Base-by-base conservation (phyloP, 2,888 invertebrate species). In the Tethea ocularis region DNA sequence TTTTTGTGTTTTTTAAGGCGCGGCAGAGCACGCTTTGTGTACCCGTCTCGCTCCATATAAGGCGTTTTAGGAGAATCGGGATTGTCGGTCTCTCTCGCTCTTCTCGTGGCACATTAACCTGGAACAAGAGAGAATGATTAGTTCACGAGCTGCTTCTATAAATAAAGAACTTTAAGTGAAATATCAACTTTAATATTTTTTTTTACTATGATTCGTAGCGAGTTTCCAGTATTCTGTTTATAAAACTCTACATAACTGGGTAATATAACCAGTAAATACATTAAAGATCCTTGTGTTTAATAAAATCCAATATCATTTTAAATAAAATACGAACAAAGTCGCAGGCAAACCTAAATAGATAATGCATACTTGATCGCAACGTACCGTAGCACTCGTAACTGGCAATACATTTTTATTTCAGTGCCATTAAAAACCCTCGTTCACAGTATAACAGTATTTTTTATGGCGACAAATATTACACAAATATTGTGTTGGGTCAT, bases 11-110 rank as follows among this genome's bases (percentile, higher is more conserved):
- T 82, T 81, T 75, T 83, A 67, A 73, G 80, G 68, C 87, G 89
- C 84, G 91, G 79, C 88, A 85, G 72, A 82, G 82, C 86, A 80
- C 90, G 88, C 84, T 86, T 76, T 66, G 72, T 87, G 76, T 82
- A 78, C 85, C 87, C 83, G 87, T 87, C 88, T 79, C 85, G 89
- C 91, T 91, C 91, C 91, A 91, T 91, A 91, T 91, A 91, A 90
- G 84, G 86, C 83, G 84, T 82, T 89, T 85, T 81, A 68, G 78
- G 72, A 75, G 80, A 76, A 72, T 77, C 72, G 69, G 77, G 79
- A 74, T 80, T 64, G 77, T 76, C 73, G 68, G 78, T 85, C 87
- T 81, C 83, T 82, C 66, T 87, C 82, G 80, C 80, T 72, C 84
- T 77, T 73, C 84, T 77, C 76, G 72, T 78, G 78, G 77, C 78